Conservation (phyloP, 1,140 invertebrate genomes). For the Dendrolimus kikuchii region DNA sequence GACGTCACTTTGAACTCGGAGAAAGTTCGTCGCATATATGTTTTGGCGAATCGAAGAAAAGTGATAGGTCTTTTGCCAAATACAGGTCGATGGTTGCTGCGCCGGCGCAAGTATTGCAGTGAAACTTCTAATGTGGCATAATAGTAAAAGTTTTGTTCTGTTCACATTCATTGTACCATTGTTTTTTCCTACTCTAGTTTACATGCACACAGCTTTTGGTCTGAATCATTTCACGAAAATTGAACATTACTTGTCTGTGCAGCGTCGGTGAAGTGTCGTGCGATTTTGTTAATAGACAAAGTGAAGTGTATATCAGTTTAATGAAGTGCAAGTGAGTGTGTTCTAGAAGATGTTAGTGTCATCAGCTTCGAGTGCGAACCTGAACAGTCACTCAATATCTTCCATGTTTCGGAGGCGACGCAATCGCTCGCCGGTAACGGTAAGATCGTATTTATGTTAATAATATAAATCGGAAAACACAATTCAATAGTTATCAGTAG, state of each 20-base stretch:
- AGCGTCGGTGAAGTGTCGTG: background rate
- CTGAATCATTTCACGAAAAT: no score
- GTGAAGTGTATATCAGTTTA: background rate
- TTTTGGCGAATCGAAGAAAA: slow-evolving; percentile 26
- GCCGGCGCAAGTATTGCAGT: slow-evolving; percentile 9
- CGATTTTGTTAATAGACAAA: background rate
- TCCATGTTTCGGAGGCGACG: slow-evolving; percentile 37
- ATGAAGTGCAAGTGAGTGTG: slow-evolving; percentile 13
- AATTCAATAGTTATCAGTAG: no score
- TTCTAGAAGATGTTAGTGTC: slow-evolving; percentile 47
- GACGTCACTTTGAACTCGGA: slow-evolving; percentile 4
- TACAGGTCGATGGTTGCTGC: slow-evolving; percentile 14
- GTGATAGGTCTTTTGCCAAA: slow-evolving; percentile 19
- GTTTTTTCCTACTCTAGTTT: no score
- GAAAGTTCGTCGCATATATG: slow-evolving; percentile 21
- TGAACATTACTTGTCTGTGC: no score
- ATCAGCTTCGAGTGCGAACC: slow-evolving; percentile 28
- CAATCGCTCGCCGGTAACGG: slow-evolving; percentile 26
- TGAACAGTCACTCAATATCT: slow-evolving; percentile 42
- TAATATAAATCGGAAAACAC: no score
- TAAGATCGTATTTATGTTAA: slow-evolving; percentile 12
- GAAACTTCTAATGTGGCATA: slow-evolving; percentile 23
- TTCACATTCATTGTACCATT: no score
- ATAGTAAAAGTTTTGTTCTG: slow-evolving; percentile 1
- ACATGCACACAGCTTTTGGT: no score